These are phyloP conservation scores for Plebejus melissa DNA, from an alignment of 2,888 invertebrate genomes.

Conservation along the genomic window DNA sequence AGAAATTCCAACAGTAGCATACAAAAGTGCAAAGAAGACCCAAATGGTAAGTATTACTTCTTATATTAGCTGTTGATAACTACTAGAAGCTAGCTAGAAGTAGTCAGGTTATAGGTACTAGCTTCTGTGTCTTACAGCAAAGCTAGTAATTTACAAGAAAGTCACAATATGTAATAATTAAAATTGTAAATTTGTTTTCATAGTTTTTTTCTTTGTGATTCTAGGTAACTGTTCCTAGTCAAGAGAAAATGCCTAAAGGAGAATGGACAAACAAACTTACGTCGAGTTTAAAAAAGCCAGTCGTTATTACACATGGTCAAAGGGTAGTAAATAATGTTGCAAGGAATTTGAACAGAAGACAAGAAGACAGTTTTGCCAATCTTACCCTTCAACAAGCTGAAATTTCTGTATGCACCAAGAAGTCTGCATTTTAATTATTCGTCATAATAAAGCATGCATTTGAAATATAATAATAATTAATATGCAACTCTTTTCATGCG, in stretches of 20 bases:
- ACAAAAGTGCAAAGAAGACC: constrained; percentile 59
- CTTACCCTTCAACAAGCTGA: constrained; percentile 59
- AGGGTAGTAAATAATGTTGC: constrained; percentile 47
- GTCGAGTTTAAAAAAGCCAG: constrained; percentile 49
- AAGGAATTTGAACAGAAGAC: constrained; percentile 41
- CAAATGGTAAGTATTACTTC: constrained; percentile 50
- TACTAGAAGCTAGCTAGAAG: background rate
- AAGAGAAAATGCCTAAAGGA: constrained; percentile 50
- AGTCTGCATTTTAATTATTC: constrained; percentile 46
- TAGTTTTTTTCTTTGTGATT: constrained; percentile 34
- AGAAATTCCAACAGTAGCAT: constrained; percentile 52
- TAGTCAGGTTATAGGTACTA: background rate
- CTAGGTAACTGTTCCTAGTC: constrained; percentile 53
- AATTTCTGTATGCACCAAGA: constrained; percentile 59
- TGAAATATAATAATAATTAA: background rate
- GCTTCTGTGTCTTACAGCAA: background rate
- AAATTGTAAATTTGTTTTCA: too few species aligned
- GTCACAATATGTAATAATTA: background rate
- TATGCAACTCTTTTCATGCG: background rate
- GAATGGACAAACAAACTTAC: constrained; percentile 52
- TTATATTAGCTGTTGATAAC: background rate
- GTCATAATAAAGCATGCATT: background rate
- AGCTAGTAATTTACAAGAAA: background rate
- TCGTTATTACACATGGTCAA: constrained; percentile 55
- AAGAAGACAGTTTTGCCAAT: constrained; percentile 58